Percentiles rank a stretch among this genome's conserved stretches.
phyloP scores from a whole-genome alignment of 2,797 vertebrate genomes.

The Falco cherrug region DNA sequence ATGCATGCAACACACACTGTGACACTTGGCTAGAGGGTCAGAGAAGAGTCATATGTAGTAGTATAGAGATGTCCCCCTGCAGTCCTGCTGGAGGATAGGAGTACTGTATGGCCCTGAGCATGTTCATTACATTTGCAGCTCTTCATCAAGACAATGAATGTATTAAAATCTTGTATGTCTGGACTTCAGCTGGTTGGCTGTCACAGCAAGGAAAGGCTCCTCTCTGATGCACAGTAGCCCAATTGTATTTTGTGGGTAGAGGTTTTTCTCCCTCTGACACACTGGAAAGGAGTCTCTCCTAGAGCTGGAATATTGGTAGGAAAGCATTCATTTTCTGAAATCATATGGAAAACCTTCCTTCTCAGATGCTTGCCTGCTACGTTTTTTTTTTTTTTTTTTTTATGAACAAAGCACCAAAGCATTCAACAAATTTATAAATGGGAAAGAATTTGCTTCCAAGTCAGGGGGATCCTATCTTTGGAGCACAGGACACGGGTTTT shows the following conservation, averaged over 20 bases:
- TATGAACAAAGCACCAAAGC: neutral
- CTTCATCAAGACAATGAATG: conserved; percentile 10
- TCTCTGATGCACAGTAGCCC: neutral
- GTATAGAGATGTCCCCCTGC: neutral
- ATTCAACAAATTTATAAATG: neutral
- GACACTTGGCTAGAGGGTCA: too few species aligned
- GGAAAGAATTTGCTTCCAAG: neutral
- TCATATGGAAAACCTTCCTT: neutral
- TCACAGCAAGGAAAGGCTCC: neutral
- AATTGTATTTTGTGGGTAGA: neutral
- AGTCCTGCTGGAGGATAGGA: neutral
- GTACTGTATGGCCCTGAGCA: neutral
- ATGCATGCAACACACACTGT: neutral
- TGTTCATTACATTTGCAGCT: neutral
- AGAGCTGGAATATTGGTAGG: neutral
- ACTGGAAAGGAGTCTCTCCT: neutral
- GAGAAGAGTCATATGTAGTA: neutral
- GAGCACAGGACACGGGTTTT: neutral
- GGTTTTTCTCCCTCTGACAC: neutral
- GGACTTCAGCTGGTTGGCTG: conserved; percentile 6
- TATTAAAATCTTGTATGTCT: conserved; percentile 6
- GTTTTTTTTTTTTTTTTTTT: neutral
- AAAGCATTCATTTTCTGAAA: neutral
- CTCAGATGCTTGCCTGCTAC: neutral
- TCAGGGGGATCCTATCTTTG: neutral